A percentile compares a stretch with the other conserved stretches of the same genome.
Evolutionary conservation across 2,113 vertebrate genomes (phyloP).

Genomic region (Epinephelus moara): DNA sequence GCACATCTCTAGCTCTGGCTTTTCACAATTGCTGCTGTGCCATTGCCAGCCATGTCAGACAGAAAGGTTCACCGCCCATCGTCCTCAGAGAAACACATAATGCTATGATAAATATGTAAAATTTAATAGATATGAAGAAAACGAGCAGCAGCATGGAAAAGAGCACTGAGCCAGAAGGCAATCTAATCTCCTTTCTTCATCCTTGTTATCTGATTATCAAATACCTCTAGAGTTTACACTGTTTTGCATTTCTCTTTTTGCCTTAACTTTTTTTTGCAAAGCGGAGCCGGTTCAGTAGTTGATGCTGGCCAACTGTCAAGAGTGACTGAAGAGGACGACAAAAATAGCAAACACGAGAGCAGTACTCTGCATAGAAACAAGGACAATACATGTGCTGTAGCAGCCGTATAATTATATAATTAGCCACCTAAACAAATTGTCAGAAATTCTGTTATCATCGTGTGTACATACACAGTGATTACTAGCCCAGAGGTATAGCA

Average conservation of each 20-base stretch:
- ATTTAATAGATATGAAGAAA: constrained; percentile 64
- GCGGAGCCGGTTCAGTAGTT: constrained; percentile 42
- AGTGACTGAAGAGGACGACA: constrained; percentile 72
- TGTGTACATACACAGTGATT: constrained; percentile 59
- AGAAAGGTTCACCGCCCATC: constrained; percentile 68
- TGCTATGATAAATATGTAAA: constrained; percentile 68
- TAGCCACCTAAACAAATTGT: constrained; percentile 69
- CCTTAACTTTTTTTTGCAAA: constrained; percentile 17
- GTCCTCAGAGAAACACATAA: constrained; percentile 74
- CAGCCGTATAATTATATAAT: constrained; percentile 71
- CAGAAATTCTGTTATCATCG: constrained; percentile 58
- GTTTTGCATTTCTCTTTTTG: constrained; percentile 28
- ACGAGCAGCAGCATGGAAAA: constrained; percentile 49
- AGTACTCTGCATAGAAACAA: constrained; percentile 57
- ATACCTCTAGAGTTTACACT: constrained; percentile 35
- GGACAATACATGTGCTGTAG: constrained; percentile 57
- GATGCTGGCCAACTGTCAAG: constrained; percentile 66
- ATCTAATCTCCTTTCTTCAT: constrained; percentile 62
- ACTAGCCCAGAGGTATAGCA: constrained; percentile 30
- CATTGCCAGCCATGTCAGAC: constrained; percentile 78
- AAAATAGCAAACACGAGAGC: constrained; percentile 73
- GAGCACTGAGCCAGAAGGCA: constrained; percentile 53
- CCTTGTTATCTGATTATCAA: constrained; percentile 47
- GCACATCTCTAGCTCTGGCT: constrained; percentile 65
- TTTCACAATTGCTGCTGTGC: constrained; percentile 81